Evolutionary conservation across 2,113 vertebrate genomes (phyloP).

Genomic region (Phrynosoma blainvillii): DNA sequence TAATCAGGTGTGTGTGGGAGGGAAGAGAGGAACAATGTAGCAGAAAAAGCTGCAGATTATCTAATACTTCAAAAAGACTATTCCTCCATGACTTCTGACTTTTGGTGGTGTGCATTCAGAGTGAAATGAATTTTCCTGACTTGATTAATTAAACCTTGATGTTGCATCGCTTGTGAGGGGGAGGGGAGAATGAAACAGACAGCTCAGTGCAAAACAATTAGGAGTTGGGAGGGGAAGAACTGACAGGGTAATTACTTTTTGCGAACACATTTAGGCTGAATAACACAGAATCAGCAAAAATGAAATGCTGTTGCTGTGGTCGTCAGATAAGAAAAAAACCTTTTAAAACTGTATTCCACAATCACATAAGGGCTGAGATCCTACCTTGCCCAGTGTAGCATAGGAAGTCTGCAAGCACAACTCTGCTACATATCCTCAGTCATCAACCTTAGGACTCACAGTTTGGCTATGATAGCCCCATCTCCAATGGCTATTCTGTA

Average conservation of each 20-base stretch:
- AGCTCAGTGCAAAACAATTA: neutral
- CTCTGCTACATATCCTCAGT: no score
- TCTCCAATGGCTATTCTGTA: no score
- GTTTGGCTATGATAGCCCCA: no score
- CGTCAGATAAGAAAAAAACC: neutral
- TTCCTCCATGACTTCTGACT: neutral
- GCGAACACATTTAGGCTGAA: neutral
- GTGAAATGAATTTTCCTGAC: constrained; percentile 1
- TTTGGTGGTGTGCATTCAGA: neutral
- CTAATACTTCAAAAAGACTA: neutral
- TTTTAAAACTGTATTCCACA: neutral
- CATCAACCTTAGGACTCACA: no score
- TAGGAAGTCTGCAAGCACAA: no score
- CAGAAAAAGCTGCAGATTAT: neutral
- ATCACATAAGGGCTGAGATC: neutral
- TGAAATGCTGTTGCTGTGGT: neutral
- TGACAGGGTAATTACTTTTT: constrained; percentile 10
- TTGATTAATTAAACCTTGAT: constrained; percentile 24
- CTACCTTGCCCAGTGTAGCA: no score
- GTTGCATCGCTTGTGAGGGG: neutral
- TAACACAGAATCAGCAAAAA: constrained; percentile 16
- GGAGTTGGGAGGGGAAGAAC: neutral
- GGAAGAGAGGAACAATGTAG: neutral
- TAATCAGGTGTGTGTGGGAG: neutral
- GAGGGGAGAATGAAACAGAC: neutral